Conservation (phyloP, 2,113 vertebrate genomes). For the Strigops habroptila region DNA sequence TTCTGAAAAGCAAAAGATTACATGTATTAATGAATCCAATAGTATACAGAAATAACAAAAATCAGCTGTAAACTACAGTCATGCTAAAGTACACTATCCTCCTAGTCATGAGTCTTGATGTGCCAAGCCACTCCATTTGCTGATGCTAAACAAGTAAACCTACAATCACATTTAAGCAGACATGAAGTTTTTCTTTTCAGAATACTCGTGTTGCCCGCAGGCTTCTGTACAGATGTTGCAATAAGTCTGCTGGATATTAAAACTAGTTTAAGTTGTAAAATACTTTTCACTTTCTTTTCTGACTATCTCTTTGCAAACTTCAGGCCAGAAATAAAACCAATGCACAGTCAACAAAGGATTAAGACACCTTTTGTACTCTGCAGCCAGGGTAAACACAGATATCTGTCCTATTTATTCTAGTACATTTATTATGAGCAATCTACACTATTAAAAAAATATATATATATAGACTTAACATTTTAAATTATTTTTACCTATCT, state of each 20-base stretch:
- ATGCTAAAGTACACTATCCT: slow-evolving; percentile 40
- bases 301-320: slow-evolving; percentile 50
- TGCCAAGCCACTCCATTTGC: slow-evolving; percentile 34
- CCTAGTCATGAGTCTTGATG: slow-evolving; percentile 4
- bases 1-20: background rate
- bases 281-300: slow-evolving; percentile 65
- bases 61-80: background rate
- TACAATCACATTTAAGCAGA: slow-evolving; percentile 26
- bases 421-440: background rate
- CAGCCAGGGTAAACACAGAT: background rate
- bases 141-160: slow-evolving; percentile 50
- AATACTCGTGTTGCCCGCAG: slow-evolving; percentile 12
- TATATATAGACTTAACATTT: background rate
- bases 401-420: background rate
- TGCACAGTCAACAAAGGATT: slow-evolving; percentile 22
- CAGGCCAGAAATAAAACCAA: slow-evolving; percentile 61
- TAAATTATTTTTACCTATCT: background rate
- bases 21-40: background rate
- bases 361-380: slow-evolving; percentile 1
- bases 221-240: slow-evolving; percentile 51
- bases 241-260: slow-evolving; percentile 27
- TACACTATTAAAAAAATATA: background rate
- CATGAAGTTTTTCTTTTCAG: slow-evolving; percentile 45
- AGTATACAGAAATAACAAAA: background rate
- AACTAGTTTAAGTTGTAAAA: slow-evolving; percentile 57